Conservation (phyloP, 2,113 vertebrate species). For the Dryoscopus gambensis region DNA sequence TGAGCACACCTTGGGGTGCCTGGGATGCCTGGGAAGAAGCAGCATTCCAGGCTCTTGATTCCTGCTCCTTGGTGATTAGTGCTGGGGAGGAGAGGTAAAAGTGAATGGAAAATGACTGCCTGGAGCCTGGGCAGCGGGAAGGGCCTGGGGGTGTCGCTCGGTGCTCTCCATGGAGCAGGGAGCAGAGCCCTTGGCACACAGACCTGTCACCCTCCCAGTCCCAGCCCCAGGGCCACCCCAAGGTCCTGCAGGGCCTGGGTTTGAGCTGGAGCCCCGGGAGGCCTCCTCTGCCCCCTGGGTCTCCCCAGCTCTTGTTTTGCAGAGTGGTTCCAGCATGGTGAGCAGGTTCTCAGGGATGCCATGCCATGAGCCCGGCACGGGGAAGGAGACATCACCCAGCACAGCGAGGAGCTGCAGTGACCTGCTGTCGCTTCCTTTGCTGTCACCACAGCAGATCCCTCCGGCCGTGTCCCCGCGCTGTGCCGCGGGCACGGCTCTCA, state of each 20-base stretch:
- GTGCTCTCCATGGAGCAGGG: not conserved
- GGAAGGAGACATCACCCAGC: not conserved
- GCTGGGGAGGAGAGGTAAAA: too few relatives aligned
- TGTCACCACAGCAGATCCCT: accelerated
- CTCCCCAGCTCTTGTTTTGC: not conserved
- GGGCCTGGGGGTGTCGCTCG: accelerated
- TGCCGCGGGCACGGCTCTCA: accelerated
- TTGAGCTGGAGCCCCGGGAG: not conserved
- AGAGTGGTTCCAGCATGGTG: not conserved
- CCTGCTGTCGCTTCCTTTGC: accelerated
- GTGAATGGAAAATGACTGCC: too few relatives aligned
- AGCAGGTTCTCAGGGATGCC: accelerated
- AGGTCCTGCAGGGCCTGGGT: accelerated
- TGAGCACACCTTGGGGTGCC: too few relatives aligned
- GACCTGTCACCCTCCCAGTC: not conserved
- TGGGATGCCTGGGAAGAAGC: too few relatives aligned
- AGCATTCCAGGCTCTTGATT: too few relatives aligned
- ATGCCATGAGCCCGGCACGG: accelerated
- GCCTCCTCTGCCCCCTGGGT: not conserved
- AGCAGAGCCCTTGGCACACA: not conserved
- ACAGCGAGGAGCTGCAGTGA: accelerated
- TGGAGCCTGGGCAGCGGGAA: not conserved
- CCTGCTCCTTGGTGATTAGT: too few relatives aligned
- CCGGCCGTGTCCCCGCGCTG: accelerated
- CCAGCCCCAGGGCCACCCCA: not conserved